Evolutionary conservation across 1,140 invertebrate species (phyloP).

Genomic region (Neotoxoptera formosana): DNA sequence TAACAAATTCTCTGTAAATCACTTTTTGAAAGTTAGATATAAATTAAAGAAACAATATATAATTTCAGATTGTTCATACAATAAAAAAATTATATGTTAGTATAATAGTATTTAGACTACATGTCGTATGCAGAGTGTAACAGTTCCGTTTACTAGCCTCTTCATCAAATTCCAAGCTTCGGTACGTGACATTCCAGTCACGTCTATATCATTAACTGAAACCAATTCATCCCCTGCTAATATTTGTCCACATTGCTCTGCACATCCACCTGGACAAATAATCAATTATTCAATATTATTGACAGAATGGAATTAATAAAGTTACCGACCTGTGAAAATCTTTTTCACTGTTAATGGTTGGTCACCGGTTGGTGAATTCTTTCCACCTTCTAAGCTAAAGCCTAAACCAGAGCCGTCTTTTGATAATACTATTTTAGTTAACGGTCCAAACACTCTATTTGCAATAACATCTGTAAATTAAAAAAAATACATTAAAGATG

Average conservation of each 20-base stretch:
- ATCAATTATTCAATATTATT: neutral
- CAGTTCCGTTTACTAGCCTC: conserved; percentile 81
- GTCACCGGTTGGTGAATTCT: conserved; percentile 87
- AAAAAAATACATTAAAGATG: neutral
- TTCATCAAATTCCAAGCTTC: conserved; percentile 94
- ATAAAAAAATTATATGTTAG: conserved; percentile 22
- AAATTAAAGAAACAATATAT: neutral
- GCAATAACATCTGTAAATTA: neutral
- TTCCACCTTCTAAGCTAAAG: conserved; percentile 91
- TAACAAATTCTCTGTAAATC: neutral
- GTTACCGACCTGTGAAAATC: conserved; percentile 82
- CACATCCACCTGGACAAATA: conserved; percentile 78
- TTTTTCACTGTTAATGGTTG: conserved; percentile 87
- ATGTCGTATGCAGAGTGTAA: conserved; percentile 69
- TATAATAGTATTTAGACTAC: conserved; percentile 14
- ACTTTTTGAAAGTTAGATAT: neutral
- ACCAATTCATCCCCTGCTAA: conserved; percentile 87
- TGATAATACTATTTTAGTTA: conserved; percentile 71
- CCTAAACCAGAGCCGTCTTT: conserved; percentile 91
- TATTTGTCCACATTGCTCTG: conserved; percentile 85
- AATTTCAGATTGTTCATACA: neutral
- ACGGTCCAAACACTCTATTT: conserved; percentile 61
- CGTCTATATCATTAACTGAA: conserved; percentile 80
- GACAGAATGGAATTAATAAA: neutral
- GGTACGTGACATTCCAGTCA: conserved; percentile 84